A percentile compares a stretch with the other conserved stretches of the same genome.
These are phyloP conservation scores for Boloria euphrosyne DNA, from an alignment of 2,888 invertebrate species.

Conservation along the genomic window DNA sequence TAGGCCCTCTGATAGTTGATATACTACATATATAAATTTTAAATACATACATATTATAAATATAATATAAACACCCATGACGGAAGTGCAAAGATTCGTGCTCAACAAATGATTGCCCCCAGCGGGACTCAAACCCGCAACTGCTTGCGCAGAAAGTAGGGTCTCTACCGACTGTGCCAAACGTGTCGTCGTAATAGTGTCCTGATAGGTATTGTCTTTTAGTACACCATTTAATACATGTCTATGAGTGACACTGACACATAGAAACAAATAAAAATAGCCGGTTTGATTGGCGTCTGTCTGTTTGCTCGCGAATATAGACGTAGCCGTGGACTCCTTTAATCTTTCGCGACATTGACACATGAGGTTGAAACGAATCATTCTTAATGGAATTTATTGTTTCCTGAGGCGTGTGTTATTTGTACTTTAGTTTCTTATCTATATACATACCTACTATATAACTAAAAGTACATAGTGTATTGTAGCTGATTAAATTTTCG, in stretches of 20 bases:
- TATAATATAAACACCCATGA: no score
- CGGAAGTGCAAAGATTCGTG: no score
- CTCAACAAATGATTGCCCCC: no score
- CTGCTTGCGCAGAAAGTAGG: no score
- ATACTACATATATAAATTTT: no score
- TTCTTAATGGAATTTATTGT: slow-evolving; percentile 22
- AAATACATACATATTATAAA: no score
- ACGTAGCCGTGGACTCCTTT: slow-evolving; percentile 43
- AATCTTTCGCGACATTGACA: slow-evolving; percentile 26
- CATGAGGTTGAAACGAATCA: background rate
- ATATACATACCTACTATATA: no score
- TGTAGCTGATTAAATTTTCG: background rate
- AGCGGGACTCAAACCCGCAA: no score
- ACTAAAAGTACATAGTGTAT: background rate
- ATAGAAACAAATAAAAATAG: slow-evolving; percentile 70
- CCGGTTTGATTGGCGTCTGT: slow-evolving; percentile 49
- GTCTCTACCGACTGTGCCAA: no score
- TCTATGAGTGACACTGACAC: slow-evolving; percentile 34
- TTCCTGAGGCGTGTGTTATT: slow-evolving; percentile 1
- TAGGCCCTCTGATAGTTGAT: no score
- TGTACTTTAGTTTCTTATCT: background rate
- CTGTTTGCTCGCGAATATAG: slow-evolving; percentile 61
- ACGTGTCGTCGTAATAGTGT: no score
- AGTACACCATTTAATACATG: slow-evolving; percentile 40
- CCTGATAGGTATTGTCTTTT: background rate